Conservation (phyloP, 2,888 invertebrate species). For the Labia minor region DNA sequence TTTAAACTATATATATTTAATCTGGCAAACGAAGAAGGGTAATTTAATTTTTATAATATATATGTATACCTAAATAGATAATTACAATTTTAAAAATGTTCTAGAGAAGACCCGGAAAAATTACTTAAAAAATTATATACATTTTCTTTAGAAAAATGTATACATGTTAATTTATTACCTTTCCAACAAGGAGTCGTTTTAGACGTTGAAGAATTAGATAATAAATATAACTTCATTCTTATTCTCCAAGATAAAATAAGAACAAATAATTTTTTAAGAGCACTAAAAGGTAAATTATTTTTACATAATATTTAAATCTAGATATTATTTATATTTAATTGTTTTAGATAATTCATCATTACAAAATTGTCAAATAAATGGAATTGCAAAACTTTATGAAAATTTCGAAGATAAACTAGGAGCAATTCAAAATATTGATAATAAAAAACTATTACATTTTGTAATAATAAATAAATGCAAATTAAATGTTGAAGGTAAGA, state of each 20-base stretch:
- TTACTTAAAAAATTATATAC: slow-evolving; percentile 36
- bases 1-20: slow-evolving; percentile 43
- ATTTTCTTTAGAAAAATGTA: neutral
- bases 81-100: slow-evolving; percentile 13
- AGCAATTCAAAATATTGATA: neutral
- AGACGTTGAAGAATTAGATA: slow-evolving; percentile 37
- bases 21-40: slow-evolving; percentile 36
- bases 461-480: neutral
- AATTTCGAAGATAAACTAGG: neutral
- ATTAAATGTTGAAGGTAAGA: neutral
- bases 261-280: slow-evolving; percentile 42
- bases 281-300: slow-evolving; percentile 36
- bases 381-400: neutral
- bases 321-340: neutral
- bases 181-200: slow-evolving; percentile 39
- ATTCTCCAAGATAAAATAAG: slow-evolving; percentile 43
- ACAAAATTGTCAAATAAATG: neutral
- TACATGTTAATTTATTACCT: neutral
- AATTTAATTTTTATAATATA: slow-evolving; percentile 20
- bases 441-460: neutral
- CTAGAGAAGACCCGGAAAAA: slow-evolving; percentile 41
- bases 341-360: neutral
- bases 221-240: slow-evolving; percentile 33
- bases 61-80: slow-evolving; percentile 15
- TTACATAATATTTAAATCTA: slow-evolving; percentile 23